Conservation (phyloP, 2,888 invertebrate genomes). For the Hyposoter dolosus region DNA sequence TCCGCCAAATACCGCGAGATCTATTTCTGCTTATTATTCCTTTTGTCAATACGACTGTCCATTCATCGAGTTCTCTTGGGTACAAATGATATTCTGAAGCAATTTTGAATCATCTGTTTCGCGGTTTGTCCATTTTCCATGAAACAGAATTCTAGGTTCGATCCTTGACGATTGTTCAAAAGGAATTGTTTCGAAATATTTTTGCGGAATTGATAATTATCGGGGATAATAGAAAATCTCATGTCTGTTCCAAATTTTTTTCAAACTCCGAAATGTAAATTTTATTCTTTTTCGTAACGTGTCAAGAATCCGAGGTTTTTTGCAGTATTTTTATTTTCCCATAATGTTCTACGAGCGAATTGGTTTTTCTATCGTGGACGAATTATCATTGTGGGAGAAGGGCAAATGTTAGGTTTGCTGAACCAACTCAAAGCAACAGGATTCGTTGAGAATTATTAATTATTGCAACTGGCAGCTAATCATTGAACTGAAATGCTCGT, state of each 20-base stretch:
- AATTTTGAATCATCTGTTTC: background rate
- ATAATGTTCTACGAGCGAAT: background rate
- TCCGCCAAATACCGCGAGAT: constrained; percentile 22
- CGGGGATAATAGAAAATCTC: too few species aligned
- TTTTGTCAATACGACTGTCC: background rate
- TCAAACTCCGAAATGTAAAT: too few species aligned
- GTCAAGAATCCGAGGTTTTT: background rate
- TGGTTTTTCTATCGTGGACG: background rate
- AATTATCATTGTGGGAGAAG: background rate
- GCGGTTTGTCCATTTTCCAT: too few species aligned
- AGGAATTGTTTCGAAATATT: too few species aligned
- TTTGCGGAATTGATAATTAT: too few species aligned
- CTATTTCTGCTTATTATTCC: background rate
- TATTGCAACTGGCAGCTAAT: background rate
- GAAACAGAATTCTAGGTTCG: too few species aligned
- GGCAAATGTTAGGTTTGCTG: background rate
- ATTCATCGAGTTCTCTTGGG: background rate
- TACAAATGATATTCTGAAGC: background rate
- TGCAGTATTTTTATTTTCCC: background rate
- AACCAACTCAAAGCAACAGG: background rate
- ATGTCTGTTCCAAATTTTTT: too few species aligned
- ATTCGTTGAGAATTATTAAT: background rate
- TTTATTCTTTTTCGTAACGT: too few species aligned
- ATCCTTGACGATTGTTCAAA: too few species aligned
- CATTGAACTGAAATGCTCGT: background rate